These are phyloP conservation scores for Metridium senile DNA, from an alignment of 92 coral and sea anemone genomes.

Conservation along the genomic window DNA sequence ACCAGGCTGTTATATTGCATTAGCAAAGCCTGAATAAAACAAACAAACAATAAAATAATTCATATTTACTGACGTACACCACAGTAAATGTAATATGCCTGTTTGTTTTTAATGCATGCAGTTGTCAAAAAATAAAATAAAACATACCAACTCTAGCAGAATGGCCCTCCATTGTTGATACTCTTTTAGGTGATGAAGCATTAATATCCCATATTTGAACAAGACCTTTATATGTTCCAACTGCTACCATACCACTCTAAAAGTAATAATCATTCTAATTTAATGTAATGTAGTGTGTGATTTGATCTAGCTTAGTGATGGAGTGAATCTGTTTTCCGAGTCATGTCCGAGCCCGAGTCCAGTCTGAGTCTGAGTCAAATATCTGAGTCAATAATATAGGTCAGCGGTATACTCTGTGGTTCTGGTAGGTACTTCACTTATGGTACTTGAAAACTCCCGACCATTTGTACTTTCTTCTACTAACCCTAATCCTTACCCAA, in stretches of 20 bases:
- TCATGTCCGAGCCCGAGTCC: neutral
- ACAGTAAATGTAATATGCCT: too few relatives aligned
- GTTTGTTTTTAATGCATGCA: too few relatives aligned
- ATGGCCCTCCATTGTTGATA: conserved; percentile 91
- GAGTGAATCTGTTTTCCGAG: neutral
- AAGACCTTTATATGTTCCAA: conserved; percentile 98
- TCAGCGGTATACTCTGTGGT: neutral
- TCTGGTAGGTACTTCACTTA: neutral
- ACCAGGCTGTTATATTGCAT: too few relatives aligned
- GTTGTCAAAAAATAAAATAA: neutral
- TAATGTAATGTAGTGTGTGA: too few relatives aligned
- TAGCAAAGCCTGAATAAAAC: too few relatives aligned
- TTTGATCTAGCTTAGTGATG: too few relatives aligned
- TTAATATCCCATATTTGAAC: conserved; percentile 95
- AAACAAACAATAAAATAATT: too few relatives aligned
- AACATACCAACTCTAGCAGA: conserved; percentile 92
- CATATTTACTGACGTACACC: too few relatives aligned
- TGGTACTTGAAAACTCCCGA: too few relatives aligned
- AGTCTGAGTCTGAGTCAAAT: neutral
- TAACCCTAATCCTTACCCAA: too few relatives aligned
- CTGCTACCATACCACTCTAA: conserved; percentile 96
- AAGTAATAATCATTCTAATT: neutral
- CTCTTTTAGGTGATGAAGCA: conserved; percentile 88
- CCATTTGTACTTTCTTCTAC: too few relatives aligned
- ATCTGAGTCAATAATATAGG: neutral